phyloP scores from a whole-genome alignment of 2,113 vertebrate species.

The Lates calcarifer region DNA sequence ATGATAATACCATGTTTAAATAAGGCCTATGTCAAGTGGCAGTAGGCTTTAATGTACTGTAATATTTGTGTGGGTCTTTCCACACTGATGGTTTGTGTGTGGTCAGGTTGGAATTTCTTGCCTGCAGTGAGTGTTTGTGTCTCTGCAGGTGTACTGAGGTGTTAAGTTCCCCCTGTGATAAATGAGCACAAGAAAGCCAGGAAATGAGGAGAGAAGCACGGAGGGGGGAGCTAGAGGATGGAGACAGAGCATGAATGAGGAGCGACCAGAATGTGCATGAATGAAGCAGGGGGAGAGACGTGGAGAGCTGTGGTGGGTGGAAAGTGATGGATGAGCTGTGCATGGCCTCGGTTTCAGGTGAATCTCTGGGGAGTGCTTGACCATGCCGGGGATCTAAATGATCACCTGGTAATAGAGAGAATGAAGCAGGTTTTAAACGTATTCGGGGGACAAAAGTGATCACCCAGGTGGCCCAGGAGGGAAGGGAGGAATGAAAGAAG shows the following conservation, averaged over 20 bases:
- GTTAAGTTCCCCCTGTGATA: conserved; percentile 53
- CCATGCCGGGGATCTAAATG: conserved; percentile 59
- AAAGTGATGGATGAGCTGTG: conserved; percentile 74
- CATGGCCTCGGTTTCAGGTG: conserved; percentile 66
- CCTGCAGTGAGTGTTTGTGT: conserved; percentile 37
- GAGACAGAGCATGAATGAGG: conserved; percentile 62
- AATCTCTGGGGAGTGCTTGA: conserved; percentile 66
- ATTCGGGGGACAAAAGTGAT: conserved; percentile 31
- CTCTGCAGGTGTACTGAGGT: conserved; percentile 46
- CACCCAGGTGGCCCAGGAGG: conserved; percentile 30
- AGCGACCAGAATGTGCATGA: conserved; percentile 53
- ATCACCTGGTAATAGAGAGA: conserved; percentile 62
- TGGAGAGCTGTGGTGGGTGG: conserved; percentile 10
- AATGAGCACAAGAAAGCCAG: conserved; percentile 50
- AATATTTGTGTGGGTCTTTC: not conserved
- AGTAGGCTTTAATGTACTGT: not conserved
- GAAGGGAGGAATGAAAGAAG: not conserved
- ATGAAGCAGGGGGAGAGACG: conserved; percentile 30
- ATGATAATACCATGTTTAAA: not conserved
- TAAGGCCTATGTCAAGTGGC: not conserved
- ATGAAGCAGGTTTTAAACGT: conserved; percentile 37
- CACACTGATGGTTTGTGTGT: not conserved
- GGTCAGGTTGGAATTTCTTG: conserved; percentile 23
- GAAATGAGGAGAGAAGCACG: conserved; percentile 38
- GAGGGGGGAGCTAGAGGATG: not conserved